A percentile compares a stretch with the other conserved stretches of the same genome.
Evolutionary conservation across 2,888 invertebrate genomes (phyloP).

Genomic region (Augiades crinisus): DNA sequence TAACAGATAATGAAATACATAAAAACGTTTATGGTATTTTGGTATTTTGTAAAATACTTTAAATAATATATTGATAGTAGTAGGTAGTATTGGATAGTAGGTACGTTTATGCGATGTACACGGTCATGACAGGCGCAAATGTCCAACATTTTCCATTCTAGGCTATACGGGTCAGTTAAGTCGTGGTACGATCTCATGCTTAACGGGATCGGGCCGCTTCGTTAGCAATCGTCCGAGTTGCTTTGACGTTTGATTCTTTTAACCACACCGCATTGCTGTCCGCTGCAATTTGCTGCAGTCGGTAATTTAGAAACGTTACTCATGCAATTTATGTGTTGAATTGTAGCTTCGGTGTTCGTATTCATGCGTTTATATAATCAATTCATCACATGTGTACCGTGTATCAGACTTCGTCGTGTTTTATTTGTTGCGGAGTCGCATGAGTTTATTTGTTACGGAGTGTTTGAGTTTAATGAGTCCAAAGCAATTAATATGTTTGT

Average conservation of each 20-base stretch:
- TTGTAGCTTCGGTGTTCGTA: neutral
- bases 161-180: slow-evolving; percentile 31
- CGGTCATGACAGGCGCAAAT: no score
- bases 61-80: no score
- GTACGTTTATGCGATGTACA: no score
- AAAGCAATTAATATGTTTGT: no score
- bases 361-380: neutral
- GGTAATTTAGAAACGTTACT: neutral
- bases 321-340: neutral
- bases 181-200: slow-evolving; percentile 40
- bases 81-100: no score
- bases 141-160: slow-evolving; percentile 19
- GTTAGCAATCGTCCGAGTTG: slow-evolving; percentile 34
- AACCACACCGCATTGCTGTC: neutral
- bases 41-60: no score
- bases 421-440: neutral
- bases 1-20: no score
- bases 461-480: neutral
- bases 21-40: no score
- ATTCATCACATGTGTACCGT: neutral
- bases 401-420: no score
- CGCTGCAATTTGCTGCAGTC: slow-evolving; percentile 2
- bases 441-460: neutral
- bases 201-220: slow-evolving; percentile 48
- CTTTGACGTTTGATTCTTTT: slow-evolving; percentile 12